These are phyloP conservation scores for Haemorhous mexicanus DNA, from an alignment of 2,113 vertebrate genomes.

Conservation along the genomic window DNA sequence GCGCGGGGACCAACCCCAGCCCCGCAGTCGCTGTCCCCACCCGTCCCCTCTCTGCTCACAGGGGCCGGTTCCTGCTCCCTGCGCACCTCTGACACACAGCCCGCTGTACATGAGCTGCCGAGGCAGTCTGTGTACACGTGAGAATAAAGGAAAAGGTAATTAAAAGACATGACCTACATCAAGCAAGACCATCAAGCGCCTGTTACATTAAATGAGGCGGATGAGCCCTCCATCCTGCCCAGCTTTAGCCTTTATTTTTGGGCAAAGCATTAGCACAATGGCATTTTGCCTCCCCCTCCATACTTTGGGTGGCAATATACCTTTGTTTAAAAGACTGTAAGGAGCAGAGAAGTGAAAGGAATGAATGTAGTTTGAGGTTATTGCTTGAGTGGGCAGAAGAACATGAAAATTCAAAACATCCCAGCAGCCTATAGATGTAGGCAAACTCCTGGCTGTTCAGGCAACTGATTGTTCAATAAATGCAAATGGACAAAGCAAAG, in stretches of 20 bases:
- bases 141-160: not conserved
- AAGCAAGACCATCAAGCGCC: not conserved
- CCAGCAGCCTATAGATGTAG: not conserved
- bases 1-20: fast-evolving
- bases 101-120: fast-evolving
- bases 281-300: not conserved
- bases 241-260: not conserved
- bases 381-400: slow-evolving; percentile 27
- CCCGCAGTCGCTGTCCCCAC: fast-evolving
- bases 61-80: not conserved
- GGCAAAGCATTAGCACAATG: not conserved
- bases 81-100: fast-evolving
- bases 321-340: not conserved
- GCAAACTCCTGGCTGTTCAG: slow-evolving; percentile 2
- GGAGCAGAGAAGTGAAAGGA: not conserved
- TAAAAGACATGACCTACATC: not conserved
- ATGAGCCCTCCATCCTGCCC: not conserved
- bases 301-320: not conserved
- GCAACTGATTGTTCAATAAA: slow-evolving; percentile 43
- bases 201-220: not conserved
- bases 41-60: not conserved
- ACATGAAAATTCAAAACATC: slow-evolving; percentile 36
- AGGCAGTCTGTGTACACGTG: fast-evolving
- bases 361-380: not conserved
- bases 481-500: slow-evolving; percentile 35